phyloP scores from a whole-genome alignment of 1,140 invertebrate genomes.

The Hermetia illucens region DNA sequence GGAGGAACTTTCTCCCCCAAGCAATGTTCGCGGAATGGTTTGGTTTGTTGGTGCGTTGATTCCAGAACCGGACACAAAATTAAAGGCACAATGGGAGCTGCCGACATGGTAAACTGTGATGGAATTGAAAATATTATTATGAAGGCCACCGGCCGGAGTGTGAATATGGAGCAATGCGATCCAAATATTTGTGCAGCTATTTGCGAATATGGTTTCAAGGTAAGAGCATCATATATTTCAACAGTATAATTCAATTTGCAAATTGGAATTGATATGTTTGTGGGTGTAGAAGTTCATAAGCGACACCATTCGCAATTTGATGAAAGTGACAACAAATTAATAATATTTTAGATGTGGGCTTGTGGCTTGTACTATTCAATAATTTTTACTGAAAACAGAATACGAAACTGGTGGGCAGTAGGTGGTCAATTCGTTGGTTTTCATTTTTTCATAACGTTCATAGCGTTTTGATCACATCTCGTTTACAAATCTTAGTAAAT shows the following conservation, averaged over 20 bases:
- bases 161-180: constrained; percentile 35
- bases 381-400: too few relatives aligned
- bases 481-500: too few relatives aligned
- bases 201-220: constrained; percentile 71
- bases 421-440: too few relatives aligned
- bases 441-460: too few relatives aligned
- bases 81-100: constrained; percentile 60
- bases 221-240: constrained; percentile 4
- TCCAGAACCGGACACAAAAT: constrained; percentile 52
- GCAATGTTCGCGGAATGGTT: constrained; percentile 68
- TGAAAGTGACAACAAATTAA: too few relatives aligned
- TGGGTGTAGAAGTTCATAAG: too few relatives aligned
- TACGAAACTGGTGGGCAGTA: too few relatives aligned
- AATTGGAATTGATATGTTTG: too few relatives aligned
- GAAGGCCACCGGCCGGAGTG: constrained; percentile 31
- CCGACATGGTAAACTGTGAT: constrained; percentile 50
- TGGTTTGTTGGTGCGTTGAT: constrained; percentile 80
- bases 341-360: too few relatives aligned
- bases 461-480: too few relatives aligned
- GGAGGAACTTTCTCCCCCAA: constrained; percentile 52
- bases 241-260: background rate
- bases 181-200: constrained; percentile 55
- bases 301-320: too few relatives aligned
- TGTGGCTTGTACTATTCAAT: too few relatives aligned
- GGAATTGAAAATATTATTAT: constrained; percentile 27